Evolutionary conservation across 1,140 invertebrate species (phyloP).

Genomic region (Apis dorsata): DNA sequence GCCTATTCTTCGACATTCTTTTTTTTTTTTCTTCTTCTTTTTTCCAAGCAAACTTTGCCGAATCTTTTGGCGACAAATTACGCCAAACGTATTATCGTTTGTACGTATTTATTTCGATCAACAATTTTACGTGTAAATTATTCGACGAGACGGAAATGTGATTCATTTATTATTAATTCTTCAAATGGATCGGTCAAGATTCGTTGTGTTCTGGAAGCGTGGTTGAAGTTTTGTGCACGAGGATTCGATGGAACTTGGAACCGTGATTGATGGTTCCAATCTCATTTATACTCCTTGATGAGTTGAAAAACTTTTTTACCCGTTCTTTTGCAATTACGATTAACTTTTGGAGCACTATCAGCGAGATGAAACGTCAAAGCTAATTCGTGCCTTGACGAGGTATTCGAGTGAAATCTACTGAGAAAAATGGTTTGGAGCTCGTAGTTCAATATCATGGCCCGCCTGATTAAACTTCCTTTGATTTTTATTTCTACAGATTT

Average conservation of each 20-base stretch:
- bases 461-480: constrained; percentile 17
- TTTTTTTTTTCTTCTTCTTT: no score
- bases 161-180: no score
- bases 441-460: constrained; percentile 12
- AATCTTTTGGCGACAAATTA: no score
- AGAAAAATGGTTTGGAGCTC: constrained; percentile 22
- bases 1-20: constrained; percentile 30
- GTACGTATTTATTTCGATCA: no score
- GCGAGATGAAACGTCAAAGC: constrained; percentile 21
- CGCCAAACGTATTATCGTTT: no score
- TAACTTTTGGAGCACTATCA: constrained; percentile 23
- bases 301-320: constrained; percentile 20
- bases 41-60: no score
- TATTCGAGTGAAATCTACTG: constrained; percentile 19
- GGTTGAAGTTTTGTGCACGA: constrained; percentile 1
- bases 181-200: background rate
- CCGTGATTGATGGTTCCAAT: constrained; percentile 22
- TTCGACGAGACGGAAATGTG: background rate
- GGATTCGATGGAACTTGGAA: background rate
- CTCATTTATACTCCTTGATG: constrained; percentile 16
- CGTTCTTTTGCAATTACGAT: constrained; percentile 25
- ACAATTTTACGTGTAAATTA: no score
- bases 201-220: background rate
- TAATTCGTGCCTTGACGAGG: constrained; percentile 29
- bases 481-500: constrained; percentile 4